These are phyloP conservation scores for Tetragonisca angustula DNA, from an alignment of 2,888 invertebrate species.

Conservation along the genomic window DNA sequence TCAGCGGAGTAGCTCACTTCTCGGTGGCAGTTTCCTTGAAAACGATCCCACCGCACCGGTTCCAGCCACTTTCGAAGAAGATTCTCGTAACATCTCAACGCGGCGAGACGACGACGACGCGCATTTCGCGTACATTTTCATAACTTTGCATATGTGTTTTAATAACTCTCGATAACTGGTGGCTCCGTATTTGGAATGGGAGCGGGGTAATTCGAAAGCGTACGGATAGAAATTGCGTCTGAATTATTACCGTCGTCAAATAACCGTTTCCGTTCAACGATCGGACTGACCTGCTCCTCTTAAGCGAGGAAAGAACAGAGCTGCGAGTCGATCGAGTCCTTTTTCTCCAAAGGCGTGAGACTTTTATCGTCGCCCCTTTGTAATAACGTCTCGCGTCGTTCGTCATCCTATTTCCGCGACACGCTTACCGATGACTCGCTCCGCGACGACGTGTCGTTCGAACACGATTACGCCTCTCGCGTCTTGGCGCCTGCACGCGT, in stretches of 20 bases:
- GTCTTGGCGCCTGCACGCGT: constrained; percentile 19
- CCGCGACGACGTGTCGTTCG: background rate
- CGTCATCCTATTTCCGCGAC: constrained; percentile 32
- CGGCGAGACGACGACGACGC: constrained; percentile 46
- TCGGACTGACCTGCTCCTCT: constrained; percentile 1
- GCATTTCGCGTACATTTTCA: constrained; percentile 80
- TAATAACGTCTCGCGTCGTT: background rate
- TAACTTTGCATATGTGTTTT: constrained; percentile 83
- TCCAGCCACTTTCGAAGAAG: constrained; percentile 54
- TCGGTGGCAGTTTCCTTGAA: background rate
- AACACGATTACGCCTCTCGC: background rate
- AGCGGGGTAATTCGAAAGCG: constrained; percentile 37
- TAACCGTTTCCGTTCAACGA: background rate
- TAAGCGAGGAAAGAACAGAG: background rate
- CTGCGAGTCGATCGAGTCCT: background rate
- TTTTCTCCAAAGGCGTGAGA: background rate
- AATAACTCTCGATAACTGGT: constrained; percentile 72
- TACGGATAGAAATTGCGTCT: background rate
- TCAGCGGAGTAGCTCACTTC: background rate
- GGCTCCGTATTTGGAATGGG: constrained; percentile 49
- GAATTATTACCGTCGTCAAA: background rate
- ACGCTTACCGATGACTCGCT: constrained; percentile 27
- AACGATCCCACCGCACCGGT: background rate
- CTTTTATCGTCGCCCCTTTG: constrained; percentile 18
- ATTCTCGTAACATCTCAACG: constrained; percentile 73